These are phyloP conservation scores for Pelodiscus sinensis DNA, from an alignment of 2,113 vertebrate genomes.

Conservation along the genomic window DNA sequence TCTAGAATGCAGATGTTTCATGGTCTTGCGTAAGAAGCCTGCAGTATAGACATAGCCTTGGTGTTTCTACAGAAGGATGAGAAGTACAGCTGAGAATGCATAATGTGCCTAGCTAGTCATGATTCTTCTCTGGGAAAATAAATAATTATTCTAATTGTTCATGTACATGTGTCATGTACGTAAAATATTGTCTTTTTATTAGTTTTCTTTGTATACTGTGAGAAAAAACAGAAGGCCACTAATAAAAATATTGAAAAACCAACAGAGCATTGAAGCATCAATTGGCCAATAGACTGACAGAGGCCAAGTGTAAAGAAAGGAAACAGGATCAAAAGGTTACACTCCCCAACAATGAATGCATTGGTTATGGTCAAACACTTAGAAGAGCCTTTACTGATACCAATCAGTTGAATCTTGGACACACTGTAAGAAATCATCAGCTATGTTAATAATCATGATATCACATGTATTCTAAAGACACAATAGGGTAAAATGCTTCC, in stretches of 20 bases:
- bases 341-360: background rate
- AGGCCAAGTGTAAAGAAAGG: background rate
- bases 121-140: background rate
- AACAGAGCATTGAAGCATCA: background rate
- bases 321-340: background rate
- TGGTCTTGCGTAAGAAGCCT: too few relatives aligned
- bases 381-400: background rate
- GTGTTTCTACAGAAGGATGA: background rate
- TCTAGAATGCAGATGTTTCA: background rate
- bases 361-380: background rate
- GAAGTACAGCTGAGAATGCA: background rate
- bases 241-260: background rate
- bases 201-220: background rate
- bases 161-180: background rate
- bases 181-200: background rate
- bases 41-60: background rate
- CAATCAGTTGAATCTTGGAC: background rate
- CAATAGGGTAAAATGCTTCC: rapidly evolving
- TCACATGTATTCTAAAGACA: background rate
- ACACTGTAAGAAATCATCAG: background rate
- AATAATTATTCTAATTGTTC: background rate
- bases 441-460: background rate
- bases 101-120: background rate
- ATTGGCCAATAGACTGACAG: background rate
- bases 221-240: background rate